Evolutionary conservation across 2,888 invertebrate genomes (phyloP).

Genomic region (Lasiommata megera): DNA sequence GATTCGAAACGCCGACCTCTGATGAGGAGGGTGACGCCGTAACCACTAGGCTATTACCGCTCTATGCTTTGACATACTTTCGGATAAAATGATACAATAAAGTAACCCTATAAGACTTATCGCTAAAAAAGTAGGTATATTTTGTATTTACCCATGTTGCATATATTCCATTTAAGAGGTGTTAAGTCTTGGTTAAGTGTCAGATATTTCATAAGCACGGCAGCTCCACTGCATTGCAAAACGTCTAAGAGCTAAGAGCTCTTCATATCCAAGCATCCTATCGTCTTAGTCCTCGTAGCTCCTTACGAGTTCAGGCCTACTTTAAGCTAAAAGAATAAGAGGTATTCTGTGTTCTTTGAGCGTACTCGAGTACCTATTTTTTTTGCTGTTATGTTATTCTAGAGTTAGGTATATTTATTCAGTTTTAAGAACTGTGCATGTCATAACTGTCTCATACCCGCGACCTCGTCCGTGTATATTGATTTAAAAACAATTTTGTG

Average conservation of each 20-base stretch:
- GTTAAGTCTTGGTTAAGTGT: conserved; percentile 10
- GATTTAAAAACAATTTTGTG: no score
- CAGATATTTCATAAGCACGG: conserved; percentile 55
- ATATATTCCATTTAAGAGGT: neutral
- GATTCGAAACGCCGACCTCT: no score
- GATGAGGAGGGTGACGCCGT: no score
- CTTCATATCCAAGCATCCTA: conserved; percentile 52
- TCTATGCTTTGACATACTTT: no score
- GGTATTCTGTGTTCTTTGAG: conserved; percentile 7
- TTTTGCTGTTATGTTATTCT: neutral
- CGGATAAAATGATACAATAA: no score
- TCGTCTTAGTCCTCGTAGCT: conserved; percentile 38
- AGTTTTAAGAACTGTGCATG: neutral
- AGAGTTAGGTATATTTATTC: neutral
- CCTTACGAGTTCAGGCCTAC: conserved; percentile 24
- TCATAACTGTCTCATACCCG: no score
- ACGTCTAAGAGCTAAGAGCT: conserved; percentile 47
- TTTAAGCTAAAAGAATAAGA: conserved; percentile 10
- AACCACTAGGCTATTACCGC: no score
- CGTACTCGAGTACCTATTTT: conserved; percentile 4
- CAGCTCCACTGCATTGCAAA: conserved; percentile 43
- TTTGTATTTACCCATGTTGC: neutral
- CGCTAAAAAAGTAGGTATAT: neutral
- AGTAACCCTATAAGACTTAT: no score
- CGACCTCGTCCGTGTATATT: no score